Base-by-base conservation (phyloP, 2,797 vertebrate genomes). In the Psittacula derbiana region DNA sequence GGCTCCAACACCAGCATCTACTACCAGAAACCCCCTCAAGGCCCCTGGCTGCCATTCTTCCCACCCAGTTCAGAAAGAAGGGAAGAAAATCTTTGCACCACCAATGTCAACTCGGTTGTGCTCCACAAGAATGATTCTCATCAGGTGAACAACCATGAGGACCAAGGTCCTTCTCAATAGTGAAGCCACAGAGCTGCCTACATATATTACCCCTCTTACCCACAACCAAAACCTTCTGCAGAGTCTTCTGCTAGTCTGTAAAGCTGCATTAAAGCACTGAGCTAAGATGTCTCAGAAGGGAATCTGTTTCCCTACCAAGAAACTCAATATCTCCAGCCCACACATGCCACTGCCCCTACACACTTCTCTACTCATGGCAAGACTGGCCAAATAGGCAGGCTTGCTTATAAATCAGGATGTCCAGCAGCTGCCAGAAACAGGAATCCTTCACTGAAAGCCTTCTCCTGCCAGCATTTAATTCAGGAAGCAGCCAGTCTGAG, bases 371-470 rank as follows among this genome's bases (percentile, higher is more conserved):
- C 61, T 83, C 62, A 44, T 0, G 1, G 69, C 41, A 71, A 78
- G 82, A 40, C 30, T 58, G 74, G 43, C 67, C 82, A 85, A 80
- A 11, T 12, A 85, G 58, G 61, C 60, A 64, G 58, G 31, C 60
- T 67, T 1, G 6, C n/a, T 81, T 65, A 93, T 62, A 92, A 95
- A 91, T 92, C 78, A 92, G 58, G 82, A 58, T 0, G 6, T 74
- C 72, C 80, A 88, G 85, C 71, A 94, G 82, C 80, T 90, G 80
- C 65, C 74, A 92, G 72, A 80, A 84, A 38, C 61, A 81, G 66
- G 75, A 87, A 78, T 73, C 61, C 65, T 74, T 60, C 55, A 72
- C 43, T 44, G 62, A 64, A 90, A 92, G 19, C 40, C 28, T 62
- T 65, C 58, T 67, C 49, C 71, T 84, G 76, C 79, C 87, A 93